Percentiles rank a stretch among this genome's conserved stretches.
These are phyloP conservation scores for Rhabdomys dilectus DNA, from an alignment of 2,113 vertebrate species.

Conservation along the genomic window DNA sequence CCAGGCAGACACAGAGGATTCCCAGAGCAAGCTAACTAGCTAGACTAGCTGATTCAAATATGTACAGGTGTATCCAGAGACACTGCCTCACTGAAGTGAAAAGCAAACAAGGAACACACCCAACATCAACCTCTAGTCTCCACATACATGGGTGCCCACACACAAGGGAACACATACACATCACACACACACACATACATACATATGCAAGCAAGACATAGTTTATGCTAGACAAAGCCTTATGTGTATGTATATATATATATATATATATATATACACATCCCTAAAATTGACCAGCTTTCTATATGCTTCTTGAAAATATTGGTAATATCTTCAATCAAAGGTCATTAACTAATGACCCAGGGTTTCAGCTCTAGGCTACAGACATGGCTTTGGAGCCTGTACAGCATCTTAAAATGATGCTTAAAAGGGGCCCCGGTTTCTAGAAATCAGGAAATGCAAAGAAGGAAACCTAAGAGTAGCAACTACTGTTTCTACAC, in stretches of 20 bases:
- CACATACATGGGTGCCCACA: background rate
- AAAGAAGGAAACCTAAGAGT: background rate
- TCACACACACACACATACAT: background rate
- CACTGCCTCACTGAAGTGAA: background rate
- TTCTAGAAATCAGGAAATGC: slow-evolving; percentile 57
- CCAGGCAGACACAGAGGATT: background rate
- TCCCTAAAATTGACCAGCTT: background rate
- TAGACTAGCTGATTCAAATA: background rate
- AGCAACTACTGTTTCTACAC: background rate
- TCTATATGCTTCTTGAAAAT: slow-evolving; percentile 43
- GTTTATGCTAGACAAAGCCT: background rate
- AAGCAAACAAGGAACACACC: background rate
- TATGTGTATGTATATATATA: background rate
- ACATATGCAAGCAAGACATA: background rate
- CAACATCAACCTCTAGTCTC: background rate
- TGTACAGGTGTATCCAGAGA: background rate
- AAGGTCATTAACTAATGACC: background rate
- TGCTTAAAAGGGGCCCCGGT: slow-evolving; percentile 49
- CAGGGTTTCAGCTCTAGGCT: background rate
- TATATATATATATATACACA: too few relatives aligned
- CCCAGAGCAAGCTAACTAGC: background rate
- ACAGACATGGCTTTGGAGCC: background rate
- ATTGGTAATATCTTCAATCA: background rate
- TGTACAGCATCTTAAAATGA: slow-evolving; percentile 30
- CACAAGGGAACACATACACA: background rate